Conservation (phyloP, 2,113 vertebrate species). For the Ovibos moschatus region DNA sequence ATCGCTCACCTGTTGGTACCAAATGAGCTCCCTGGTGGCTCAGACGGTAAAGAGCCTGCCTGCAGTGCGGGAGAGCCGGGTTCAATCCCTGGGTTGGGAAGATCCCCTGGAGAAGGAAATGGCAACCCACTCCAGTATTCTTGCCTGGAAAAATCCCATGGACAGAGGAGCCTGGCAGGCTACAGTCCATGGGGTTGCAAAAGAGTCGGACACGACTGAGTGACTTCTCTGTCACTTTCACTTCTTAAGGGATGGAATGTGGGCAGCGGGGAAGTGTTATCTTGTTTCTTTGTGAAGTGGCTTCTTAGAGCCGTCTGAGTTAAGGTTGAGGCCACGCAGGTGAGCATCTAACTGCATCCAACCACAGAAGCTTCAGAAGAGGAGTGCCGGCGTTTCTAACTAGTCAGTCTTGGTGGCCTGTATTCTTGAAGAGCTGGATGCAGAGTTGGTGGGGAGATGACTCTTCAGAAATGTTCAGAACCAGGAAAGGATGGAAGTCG, state of each 20-base stretch:
- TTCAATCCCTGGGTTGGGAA: no score
- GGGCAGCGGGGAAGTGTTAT: background rate
- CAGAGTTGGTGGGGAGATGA: background rate
- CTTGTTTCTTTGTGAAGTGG: background rate
- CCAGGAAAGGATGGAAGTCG: background rate
- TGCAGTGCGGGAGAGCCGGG: no score
- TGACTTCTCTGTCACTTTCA: no score
- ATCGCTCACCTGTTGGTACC: background rate
- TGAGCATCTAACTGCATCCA: accelerated
- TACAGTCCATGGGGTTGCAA: no score
- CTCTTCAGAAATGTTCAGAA: background rate
- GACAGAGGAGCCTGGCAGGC: no score
- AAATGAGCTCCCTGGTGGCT: background rate
- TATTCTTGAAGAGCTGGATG: background rate
- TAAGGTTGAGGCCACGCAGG: background rate
- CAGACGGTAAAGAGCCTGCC: no score
- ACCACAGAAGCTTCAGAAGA: accelerated
- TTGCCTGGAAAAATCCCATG: no score
- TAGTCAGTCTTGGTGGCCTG: background rate
- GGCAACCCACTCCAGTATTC: no score
- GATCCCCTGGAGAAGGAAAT: no score
- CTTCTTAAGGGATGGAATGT: background rate
- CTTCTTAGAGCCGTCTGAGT: no score
- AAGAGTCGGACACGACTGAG: no score
- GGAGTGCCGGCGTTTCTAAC: background rate